phyloP scores from a whole-genome alignment of 2,113 vertebrate genomes.

The Scomber scombrus region DNA sequence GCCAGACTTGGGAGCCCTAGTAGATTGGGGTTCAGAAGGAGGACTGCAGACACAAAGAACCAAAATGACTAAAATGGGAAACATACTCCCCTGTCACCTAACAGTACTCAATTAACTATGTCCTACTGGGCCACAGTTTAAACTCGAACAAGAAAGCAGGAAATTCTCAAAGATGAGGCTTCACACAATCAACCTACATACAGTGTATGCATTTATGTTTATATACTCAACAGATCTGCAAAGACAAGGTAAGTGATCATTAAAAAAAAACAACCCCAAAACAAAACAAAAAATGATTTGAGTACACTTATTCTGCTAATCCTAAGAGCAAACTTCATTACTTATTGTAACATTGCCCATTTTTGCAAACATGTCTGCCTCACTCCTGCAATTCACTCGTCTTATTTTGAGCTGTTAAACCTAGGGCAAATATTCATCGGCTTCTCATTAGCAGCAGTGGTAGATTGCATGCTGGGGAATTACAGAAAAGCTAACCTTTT shows the following conservation, averaged over 20 bases:
- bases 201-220: not conserved
- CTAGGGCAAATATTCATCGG: constrained; percentile 74
- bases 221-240: constrained; percentile 35
- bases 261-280: not conserved
- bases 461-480: constrained; percentile 74
- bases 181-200: constrained; percentile 2
- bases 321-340: constrained; percentile 60
- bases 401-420: constrained; percentile 79
- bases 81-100: constrained; percentile 74
- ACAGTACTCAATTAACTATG: constrained; percentile 81
- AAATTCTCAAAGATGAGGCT: constrained; percentile 36
- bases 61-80: constrained; percentile 84
- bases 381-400: constrained; percentile 52
- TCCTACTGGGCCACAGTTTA: constrained; percentile 73
- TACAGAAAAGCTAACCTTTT: constrained; percentile 79
- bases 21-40: constrained; percentile 75
- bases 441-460: constrained; percentile 76
- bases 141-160: constrained; percentile 34
- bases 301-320: constrained; percentile 61
- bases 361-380: constrained; percentile 56
- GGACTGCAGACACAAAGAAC: constrained; percentile 74
- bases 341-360: constrained; percentile 49
- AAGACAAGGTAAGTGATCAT: constrained; percentile 25
- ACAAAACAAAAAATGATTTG: constrained; percentile 44
- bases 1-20: constrained; percentile 75